Percentiles rank a stretch among this genome's conserved stretches.
Conservation (phyloP, 2,113 vertebrate genomes). For the Plotosus lineatus region DNA sequence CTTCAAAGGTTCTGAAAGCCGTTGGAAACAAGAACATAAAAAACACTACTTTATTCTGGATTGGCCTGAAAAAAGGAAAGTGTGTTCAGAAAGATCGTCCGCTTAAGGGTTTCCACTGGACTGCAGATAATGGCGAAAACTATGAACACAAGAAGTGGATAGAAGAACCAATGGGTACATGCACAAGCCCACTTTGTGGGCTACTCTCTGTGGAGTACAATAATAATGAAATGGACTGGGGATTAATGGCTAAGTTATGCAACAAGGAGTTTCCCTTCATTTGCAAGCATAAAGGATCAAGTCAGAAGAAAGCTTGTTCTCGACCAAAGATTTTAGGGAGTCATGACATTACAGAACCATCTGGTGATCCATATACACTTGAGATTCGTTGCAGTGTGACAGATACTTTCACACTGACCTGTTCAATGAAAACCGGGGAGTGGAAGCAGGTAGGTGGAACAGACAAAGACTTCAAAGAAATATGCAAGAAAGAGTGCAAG, state of each 20-base stretch:
- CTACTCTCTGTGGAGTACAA: constrained; percentile 34
- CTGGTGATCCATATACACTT: constrained; percentile 44
- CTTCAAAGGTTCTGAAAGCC: constrained; percentile 36
- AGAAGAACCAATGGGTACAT: constrained; percentile 47
- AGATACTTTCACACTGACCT: constrained; percentile 48
- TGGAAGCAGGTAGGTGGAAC: constrained; percentile 54
- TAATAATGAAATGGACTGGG: constrained; percentile 31
- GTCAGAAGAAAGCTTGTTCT: not conserved
- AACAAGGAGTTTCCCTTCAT: constrained; percentile 47
- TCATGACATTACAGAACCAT: constrained; percentile 19
- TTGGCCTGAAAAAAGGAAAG: constrained; percentile 65
- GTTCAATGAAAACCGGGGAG: constrained; percentile 2
- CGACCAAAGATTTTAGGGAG: fast-evolving
- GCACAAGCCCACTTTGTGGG: constrained; percentile 59
- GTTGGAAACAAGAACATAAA: not conserved
- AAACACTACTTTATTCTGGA: constrained; percentile 56
- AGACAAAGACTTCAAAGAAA: not conserved
- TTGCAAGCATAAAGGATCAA: constrained; percentile 44
- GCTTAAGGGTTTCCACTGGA: constrained; percentile 72
- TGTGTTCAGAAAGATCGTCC: constrained; percentile 49
- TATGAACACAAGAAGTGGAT: constrained; percentile 58
- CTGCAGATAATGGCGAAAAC: constrained; percentile 34
- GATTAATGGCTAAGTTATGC: constrained; percentile 45
- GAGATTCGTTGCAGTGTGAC: constrained; percentile 57
- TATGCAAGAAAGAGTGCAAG: not conserved